Evolutionary conservation across 2,888 invertebrate genomes (phyloP).

Genomic region (Polymixis lichenea): DNA sequence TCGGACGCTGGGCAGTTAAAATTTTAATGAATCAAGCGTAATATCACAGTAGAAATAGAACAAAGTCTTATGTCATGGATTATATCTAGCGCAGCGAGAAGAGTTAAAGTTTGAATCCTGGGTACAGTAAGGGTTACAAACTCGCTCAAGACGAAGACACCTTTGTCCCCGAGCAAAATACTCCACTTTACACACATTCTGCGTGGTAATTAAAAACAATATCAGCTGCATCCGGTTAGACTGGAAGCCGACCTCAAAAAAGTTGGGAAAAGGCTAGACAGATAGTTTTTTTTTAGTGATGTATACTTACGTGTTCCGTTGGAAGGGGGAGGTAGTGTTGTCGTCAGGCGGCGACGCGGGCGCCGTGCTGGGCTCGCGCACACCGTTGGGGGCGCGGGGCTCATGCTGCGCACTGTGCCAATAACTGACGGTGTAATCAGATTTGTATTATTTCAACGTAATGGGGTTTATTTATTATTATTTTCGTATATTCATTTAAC

Average conservation of each 20-base stretch:
- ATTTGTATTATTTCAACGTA: background rate
- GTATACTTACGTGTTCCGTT: constrained; percentile 82
- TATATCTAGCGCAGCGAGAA: background rate
- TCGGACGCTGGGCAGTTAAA: constrained; percentile 69
- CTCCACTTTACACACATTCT: too few species aligned
- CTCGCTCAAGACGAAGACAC: background rate
- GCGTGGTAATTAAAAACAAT: too few species aligned
- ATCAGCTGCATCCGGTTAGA: too few species aligned
- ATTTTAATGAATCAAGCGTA: fast-evolving
- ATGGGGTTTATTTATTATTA: too few species aligned
- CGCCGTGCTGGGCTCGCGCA: constrained; percentile 81
- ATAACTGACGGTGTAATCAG: constrained; percentile 36
- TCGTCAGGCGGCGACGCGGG: constrained; percentile 86
- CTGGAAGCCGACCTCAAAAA: too few species aligned
- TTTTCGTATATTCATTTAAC: too few species aligned
- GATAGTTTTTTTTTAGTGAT: too few species aligned
- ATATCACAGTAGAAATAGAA: background rate
- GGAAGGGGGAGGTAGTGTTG: constrained; percentile 82
- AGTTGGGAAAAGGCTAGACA: too few species aligned
- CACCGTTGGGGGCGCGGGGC: constrained; percentile 74
- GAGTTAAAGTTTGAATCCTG: background rate
- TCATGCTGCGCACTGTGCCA: constrained; percentile 78
- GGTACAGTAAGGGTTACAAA: background rate
- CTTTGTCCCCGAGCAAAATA: background rate
- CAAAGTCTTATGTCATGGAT: too few species aligned